Conservation (phyloP, 1,140 invertebrate genomes). For the Neelides sp. region DNA sequence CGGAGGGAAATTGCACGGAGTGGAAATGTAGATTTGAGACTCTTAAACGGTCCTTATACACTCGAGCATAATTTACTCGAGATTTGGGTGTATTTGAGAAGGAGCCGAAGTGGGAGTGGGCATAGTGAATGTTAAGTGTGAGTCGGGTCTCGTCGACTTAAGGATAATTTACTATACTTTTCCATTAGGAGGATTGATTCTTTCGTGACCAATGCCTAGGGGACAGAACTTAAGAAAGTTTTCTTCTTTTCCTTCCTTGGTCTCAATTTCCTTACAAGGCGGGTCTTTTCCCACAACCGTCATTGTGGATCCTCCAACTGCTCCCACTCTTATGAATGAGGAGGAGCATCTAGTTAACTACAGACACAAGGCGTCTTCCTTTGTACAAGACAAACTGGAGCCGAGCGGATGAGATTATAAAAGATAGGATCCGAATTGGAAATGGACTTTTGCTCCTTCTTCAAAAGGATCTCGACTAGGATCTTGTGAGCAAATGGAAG, state of each 20-base stretch:
- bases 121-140: background rate
- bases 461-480: too few species aligned
- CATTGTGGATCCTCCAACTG: conserved; percentile 2
- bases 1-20: too few species aligned
- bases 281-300: too few species aligned
- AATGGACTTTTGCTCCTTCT: too few species aligned
- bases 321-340: background rate
- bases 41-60: too few species aligned
- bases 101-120: background rate
- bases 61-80: too few species aligned
- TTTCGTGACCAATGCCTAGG: conserved; percentile 24
- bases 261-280: background rate
- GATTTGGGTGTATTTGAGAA: too few species aligned
- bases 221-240: conserved; percentile 19
- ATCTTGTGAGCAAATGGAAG: too few species aligned
- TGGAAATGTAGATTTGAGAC: too few species aligned
- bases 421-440: too few species aligned
- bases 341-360: background rate
- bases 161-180: conserved; percentile 32
- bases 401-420: too few species aligned
- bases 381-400: too few species aligned
- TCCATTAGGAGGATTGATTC: conserved; percentile 32
- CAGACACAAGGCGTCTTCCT: background rate
- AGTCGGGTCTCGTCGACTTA: background rate
- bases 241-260: conserved; percentile 6